Evolutionary conservation across 2,113 vertebrate species (phyloP).

Genomic region (Danionella cerebrum): DNA sequence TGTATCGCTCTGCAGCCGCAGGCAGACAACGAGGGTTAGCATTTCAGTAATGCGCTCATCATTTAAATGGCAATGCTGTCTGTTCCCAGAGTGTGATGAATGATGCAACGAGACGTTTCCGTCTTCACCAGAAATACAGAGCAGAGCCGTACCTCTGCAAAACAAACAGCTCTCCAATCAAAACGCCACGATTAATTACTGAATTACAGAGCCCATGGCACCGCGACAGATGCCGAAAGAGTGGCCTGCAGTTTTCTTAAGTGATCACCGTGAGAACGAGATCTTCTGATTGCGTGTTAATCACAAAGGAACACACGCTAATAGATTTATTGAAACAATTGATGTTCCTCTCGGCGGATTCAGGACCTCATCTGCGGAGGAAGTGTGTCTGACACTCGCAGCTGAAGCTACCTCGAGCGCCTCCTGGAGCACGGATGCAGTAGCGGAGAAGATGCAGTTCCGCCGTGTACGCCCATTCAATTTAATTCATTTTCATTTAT

Average conservation of each 20-base stretch:
- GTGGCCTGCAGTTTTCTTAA: constrained; percentile 27
- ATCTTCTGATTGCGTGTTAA: constrained; percentile 25
- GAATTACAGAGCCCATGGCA: constrained; percentile 54
- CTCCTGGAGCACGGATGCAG: too few relatives aligned
- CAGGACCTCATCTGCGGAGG: not conserved
- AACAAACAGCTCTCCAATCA: constrained; percentile 59
- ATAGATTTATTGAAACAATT: not conserved
- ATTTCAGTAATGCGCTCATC: constrained; percentile 60
- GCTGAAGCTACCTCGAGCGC: too few relatives aligned
- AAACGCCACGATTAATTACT: constrained; percentile 55
- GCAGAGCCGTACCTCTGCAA: constrained; percentile 46
- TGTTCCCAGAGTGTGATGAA: constrained; percentile 53
- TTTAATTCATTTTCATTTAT: too few relatives aligned
- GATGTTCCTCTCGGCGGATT: not conserved
- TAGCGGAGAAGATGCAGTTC: too few relatives aligned
- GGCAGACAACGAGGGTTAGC: constrained; percentile 55
- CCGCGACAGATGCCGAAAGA: constrained; percentile 42
- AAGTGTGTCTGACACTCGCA: too few relatives aligned
- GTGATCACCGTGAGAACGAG: constrained; percentile 29
- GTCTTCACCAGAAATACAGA: constrained; percentile 60
- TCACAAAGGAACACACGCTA: constrained; percentile 16
- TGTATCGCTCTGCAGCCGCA: constrained; percentile 37
- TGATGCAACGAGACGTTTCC: constrained; percentile 60
- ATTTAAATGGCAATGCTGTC: constrained; percentile 64
- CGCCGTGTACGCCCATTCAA: too few relatives aligned